Base-by-base conservation (phyloP, 2,797 vertebrate genomes). In the Rhinella marina region DNA sequence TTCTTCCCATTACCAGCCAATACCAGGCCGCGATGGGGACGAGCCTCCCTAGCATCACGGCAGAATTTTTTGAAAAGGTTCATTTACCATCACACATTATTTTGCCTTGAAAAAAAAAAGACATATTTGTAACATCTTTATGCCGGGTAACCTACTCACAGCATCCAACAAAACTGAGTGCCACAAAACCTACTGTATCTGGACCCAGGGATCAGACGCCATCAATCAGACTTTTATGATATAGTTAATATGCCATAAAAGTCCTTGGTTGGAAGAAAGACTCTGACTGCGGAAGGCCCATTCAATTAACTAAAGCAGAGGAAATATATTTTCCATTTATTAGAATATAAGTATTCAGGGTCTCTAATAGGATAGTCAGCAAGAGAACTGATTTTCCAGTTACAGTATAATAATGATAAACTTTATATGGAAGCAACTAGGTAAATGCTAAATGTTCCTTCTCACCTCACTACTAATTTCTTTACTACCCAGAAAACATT, bases 401-500 rank as follows among this genome's bases (percentile, higher is more conserved):
- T 48, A 19, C 16, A 75, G 59, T 23, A n/a, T 48, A n/a, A 32
- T 23, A 29, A 52, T 68, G 25, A 79, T 17, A 64, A 56, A 68
- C 62, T 76, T 52, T 62, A 29, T 16, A 76, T 77, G 21, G 48
- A 82, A 82, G 57, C 56, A 64, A 19, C 62, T 62, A 82, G 61
- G 79, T 82, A 77, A 77, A 77, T 21, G 16, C 86, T 87, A 57
- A 73, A 83, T 52, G 27, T 32, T 77, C 27, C 27, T 56, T 66
- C 27, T 85, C 25, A 78, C 84, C 19, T 78, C 72, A 77, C n/a
- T 62, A 68, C 80, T 87, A 76, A 87, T 82, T 82, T 83, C 59
- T 87, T 56, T 87, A 87, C 56, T 56, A 77, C 59, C 59, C 77
- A 29, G 48, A 56, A 87, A 82, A 87, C 70, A 77, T 83, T 83